Base-by-base conservation (phyloP, 2,797 vertebrate genomes). In the Ctenopoma kingsleyae region DNA sequence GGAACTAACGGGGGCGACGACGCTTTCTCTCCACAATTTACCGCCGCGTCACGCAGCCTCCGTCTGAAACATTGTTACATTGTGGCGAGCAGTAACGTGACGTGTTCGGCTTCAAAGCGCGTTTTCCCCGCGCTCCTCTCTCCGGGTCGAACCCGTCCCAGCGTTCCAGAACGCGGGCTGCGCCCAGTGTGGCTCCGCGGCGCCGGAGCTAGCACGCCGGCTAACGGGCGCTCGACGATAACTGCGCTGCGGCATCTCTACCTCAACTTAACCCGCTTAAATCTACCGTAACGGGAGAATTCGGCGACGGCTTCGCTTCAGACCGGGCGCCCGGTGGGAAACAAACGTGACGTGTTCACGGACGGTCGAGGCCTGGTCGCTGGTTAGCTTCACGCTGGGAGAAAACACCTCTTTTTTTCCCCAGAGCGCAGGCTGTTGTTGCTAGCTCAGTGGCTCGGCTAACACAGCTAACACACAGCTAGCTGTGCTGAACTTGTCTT, bases 141-240 rank as follows among this genome's bases (percentile, higher is more conserved):
- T 40, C 13, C 15, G 38, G 11, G 7, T 6, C 38, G 38, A 16
- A 40, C 5, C 10, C 36, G 36, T 38, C 36, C 36, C 30, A 32
- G 30, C 35, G 35, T 11, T 36, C 12, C 1, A 16, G 38, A 16
- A 6, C 38, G 30, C 30, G 12, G 38, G 16, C 38, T 15, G 38
- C 38, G 38, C 38, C 38, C 38, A 15, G n/a, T 32, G 20, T 41
- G 0, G 27, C 6, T 62, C 4, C 8, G 49, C n/a, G 3, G 44
- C 46, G 74, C 80, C 70, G 56, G n/a, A 38, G 78, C 59, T 91
- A 92, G 87, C 90, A 82, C 19, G 17, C 71, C 75, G 79, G 89
- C 90, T 92, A 90, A 90, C 89, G 73, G 73, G 78, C 78, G 75
- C 76, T 35, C 47, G 84, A 88, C 85, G 87, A 85, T 85, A 89